Evolutionary conservation across 2,888 invertebrate genomes (phyloP).

Genomic region (Plusia festucae): DNA sequence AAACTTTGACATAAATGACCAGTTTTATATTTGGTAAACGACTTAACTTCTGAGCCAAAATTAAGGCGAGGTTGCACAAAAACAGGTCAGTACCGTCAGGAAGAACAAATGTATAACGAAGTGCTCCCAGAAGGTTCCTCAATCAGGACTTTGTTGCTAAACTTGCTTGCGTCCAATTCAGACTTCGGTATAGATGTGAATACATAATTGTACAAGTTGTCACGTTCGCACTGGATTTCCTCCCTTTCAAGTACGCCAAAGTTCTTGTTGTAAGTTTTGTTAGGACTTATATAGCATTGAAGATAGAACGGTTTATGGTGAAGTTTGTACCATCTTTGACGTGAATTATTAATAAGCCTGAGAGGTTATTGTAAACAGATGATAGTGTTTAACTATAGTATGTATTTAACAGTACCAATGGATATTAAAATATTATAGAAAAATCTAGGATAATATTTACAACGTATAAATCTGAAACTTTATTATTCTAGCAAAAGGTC

Average conservation of each 20-base stretch:
- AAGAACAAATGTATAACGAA: background rate
- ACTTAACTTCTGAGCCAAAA: background rate
- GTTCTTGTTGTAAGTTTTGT: background rate
- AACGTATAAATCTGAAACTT: background rate
- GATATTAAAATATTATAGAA: no score
- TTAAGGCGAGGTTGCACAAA: background rate
- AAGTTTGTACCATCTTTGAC: background rate
- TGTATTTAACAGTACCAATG: no score
- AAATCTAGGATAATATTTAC: no score
- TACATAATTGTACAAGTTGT: background rate
- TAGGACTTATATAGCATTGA: constrained; percentile 1
- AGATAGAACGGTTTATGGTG: background rate
- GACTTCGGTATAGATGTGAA: background rate
- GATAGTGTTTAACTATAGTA: no score
- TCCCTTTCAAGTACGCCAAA: background rate
- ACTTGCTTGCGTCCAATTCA: background rate
- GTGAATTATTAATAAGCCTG: background rate
- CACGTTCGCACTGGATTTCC: background rate
- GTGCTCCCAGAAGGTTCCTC: background rate
- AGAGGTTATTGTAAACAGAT: no score
- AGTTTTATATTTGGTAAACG: background rate
- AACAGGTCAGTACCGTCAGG: no score
- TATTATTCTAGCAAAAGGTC: background rate
- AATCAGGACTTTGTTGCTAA: background rate
- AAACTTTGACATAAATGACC: background rate